phyloP scores from a whole-genome alignment of 2,888 invertebrate species.

The Cantharis flavilabris region DNA sequence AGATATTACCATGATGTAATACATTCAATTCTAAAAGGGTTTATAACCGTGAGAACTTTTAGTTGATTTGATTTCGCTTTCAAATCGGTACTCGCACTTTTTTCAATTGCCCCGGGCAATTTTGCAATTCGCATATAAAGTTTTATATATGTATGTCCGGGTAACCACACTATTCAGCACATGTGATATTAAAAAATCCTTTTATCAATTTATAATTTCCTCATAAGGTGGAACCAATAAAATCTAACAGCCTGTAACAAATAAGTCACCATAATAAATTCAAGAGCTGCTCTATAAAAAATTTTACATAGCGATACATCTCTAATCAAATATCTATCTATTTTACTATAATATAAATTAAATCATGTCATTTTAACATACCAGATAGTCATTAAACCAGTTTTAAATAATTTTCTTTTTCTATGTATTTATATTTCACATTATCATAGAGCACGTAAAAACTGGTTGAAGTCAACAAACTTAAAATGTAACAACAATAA shows the following conservation, averaged over 20 bases:
- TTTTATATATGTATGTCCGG: conserved; percentile 10
- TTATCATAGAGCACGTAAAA: background rate
- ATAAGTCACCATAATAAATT: background rate
- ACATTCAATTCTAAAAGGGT: conserved; percentile 23
- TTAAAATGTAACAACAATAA: background rate
- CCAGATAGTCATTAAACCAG: background rate
- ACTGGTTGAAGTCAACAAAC: background rate
- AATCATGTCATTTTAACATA: background rate
- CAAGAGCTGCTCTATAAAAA: background rate
- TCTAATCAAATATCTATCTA: background rate
- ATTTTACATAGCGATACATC: background rate
- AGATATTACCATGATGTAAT: conserved; percentile 21
- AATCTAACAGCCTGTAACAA: background rate
- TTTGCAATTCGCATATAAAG: conserved; percentile 27
- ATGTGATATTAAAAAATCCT: background rate
- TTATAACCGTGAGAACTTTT: conserved; percentile 31
- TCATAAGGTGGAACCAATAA: background rate
- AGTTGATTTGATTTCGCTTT: conserved; percentile 28
- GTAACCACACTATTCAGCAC: conserved; percentile 1
- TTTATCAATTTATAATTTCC: background rate
- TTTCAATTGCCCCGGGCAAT: conserved; percentile 20
- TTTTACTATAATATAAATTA: background rate
- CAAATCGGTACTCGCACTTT: conserved; percentile 31
- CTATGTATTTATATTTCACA: background rate
- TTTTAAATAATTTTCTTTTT: background rate